These are phyloP conservation scores for Pachymerium ferrugineum DNA, from an alignment of 2,888 invertebrate species.

Conservation along the genomic window DNA sequence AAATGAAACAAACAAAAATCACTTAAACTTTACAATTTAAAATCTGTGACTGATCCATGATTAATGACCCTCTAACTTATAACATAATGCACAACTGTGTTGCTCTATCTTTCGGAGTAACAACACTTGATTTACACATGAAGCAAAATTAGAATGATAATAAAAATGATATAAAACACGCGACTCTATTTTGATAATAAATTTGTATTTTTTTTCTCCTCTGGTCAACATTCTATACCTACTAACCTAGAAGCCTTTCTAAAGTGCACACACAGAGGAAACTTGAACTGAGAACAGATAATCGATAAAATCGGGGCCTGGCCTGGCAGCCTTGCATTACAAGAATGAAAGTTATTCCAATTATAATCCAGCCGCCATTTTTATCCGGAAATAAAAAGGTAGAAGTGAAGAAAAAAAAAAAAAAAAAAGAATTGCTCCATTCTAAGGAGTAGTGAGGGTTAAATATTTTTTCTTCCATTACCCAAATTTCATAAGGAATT, in stretches of 20 bases:
- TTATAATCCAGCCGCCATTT: neutral
- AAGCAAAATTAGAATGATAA: too few relatives aligned
- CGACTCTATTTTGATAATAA: too few relatives aligned
- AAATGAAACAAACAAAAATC: too few relatives aligned
- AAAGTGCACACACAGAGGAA: neutral
- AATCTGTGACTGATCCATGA: neutral
- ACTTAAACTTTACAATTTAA: too few relatives aligned
- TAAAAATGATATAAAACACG: too few relatives aligned
- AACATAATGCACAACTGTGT: neutral
- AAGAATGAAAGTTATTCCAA: neutral
- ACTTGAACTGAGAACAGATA: neutral
- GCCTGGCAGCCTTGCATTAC: neutral
- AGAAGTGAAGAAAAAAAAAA: neutral
- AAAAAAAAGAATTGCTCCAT: neutral
- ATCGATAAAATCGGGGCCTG: neutral
- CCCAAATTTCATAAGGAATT: neutral
- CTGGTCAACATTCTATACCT: neutral
- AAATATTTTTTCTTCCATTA: neutral
- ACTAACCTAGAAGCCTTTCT: neutral
- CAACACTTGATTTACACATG: too few relatives aligned
- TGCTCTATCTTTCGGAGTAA: too few relatives aligned
- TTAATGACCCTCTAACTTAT: neutral
- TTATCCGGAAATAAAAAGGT: neutral
- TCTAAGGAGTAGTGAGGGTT: too few relatives aligned
- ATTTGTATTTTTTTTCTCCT: neutral